These are phyloP conservation scores for Nephrotoma guestfalica DNA, from an alignment of 2,888 invertebrate genomes.

Conservation along the genomic window DNA sequence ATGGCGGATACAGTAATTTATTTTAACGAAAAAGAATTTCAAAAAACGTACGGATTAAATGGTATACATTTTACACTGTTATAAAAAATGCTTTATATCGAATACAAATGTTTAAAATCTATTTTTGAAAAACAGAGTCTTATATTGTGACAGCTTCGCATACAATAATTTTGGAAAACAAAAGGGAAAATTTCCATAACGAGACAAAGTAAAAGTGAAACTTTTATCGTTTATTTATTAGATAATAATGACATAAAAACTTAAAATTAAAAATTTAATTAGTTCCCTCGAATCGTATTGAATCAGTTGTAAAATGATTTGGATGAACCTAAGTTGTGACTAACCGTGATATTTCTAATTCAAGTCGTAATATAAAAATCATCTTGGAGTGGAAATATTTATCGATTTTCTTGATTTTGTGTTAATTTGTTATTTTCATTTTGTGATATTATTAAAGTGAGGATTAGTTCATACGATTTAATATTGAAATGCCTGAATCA, in stretches of 20 bases:
- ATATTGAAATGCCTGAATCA: conserved; percentile 18
- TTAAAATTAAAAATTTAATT: not conserved
- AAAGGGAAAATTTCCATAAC: not conserved
- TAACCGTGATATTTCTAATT: not conserved
- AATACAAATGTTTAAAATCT: not conserved
- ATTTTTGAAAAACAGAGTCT: not conserved
- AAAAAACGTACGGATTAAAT: too few relatives aligned
- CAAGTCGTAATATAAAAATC: not conserved
- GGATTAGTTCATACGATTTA: not conserved
- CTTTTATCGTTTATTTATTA: not conserved
- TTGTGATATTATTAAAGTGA: not conserved
- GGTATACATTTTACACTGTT: too few relatives aligned
- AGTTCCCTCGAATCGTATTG: not conserved
- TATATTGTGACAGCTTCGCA: not conserved
- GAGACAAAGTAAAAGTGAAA: not conserved
- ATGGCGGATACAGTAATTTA: too few relatives aligned
- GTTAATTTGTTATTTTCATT: not conserved
- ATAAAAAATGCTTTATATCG: not conserved
- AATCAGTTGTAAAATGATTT: not conserved
- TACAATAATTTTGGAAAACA: not conserved
- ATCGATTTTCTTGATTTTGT: not conserved
- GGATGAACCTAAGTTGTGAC: not conserved
- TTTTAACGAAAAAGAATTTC: too few relatives aligned
- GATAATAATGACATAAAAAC: not conserved
- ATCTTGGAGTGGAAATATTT: not conserved